Evolutionary conservation across 2,888 invertebrate genomes (phyloP).

Genomic region (Chymomyza amoena): DNA sequence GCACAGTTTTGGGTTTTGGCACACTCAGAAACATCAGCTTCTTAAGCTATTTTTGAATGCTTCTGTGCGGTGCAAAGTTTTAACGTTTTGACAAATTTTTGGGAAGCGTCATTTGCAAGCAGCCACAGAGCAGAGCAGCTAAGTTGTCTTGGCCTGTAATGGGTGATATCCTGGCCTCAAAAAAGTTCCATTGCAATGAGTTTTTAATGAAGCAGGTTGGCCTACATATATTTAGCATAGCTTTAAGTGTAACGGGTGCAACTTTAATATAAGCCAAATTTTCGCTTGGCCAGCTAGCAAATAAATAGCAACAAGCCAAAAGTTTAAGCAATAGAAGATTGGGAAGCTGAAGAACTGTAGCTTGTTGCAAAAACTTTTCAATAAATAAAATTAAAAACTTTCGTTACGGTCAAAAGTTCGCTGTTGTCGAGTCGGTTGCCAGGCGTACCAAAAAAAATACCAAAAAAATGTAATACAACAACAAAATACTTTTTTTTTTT

Average conservation of each 20-base stretch:
- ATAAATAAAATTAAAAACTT: constrained; percentile 73
- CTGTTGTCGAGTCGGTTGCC: constrained; percentile 26
- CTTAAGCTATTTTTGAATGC: constrained; percentile 73
- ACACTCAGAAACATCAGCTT: constrained; percentile 27
- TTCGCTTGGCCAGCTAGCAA: constrained; percentile 49
- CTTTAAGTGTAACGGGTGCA: background rate
- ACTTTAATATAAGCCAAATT: constrained; percentile 21
- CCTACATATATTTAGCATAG: background rate
- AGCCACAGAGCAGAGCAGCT: constrained; percentile 7
- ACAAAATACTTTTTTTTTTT: constrained; percentile 7
- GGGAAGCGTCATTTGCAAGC: constrained; percentile 37
- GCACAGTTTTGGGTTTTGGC: constrained; percentile 3
- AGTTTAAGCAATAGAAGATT: background rate
- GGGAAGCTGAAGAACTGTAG: background rate
- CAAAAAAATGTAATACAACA: background rate
- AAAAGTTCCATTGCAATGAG: constrained; percentile 57
- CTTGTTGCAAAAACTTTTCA: constrained; percentile 61
- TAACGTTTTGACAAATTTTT: constrained; percentile 52
- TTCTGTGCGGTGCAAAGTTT: constrained; percentile 35
- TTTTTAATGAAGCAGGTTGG: constrained; percentile 60
- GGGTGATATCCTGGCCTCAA: constrained; percentile 26
- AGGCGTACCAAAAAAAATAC: background rate
- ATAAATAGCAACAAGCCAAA: constrained; percentile 54
- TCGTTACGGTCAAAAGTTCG: constrained; percentile 62
- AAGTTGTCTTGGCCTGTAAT: constrained; percentile 40